Conservation (phyloP, 53 echinoderm and acorn worm genomes). For the Actinopyga echinites region DNA sequence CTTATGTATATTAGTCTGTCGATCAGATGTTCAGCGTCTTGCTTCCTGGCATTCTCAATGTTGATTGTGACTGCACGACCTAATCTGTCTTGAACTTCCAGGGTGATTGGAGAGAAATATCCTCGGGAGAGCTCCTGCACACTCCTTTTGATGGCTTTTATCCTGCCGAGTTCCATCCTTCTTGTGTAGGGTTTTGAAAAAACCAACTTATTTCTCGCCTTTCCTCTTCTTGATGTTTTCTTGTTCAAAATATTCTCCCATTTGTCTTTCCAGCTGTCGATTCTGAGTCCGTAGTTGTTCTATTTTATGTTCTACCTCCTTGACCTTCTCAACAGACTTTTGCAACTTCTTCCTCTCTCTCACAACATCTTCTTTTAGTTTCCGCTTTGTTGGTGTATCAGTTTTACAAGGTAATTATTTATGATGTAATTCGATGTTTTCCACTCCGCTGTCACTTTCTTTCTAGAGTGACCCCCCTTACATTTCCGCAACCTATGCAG, state of each 20-base stretch:
- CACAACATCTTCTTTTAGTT: background rate
- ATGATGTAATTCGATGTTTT: background rate
- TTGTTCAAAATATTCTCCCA: background rate
- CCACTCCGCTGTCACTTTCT: background rate
- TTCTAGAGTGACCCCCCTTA: slow-evolving; percentile 11
- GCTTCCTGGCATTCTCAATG: background rate
- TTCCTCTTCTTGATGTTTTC: background rate
- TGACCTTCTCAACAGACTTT: slow-evolving; percentile 7
- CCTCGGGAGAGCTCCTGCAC: background rate
- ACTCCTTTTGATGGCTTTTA: background rate
- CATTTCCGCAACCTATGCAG: background rate
- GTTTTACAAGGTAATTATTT: background rate
- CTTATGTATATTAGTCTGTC: background rate
- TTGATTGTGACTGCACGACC: background rate
- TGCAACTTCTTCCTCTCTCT: background rate
- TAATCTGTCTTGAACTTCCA: background rate
- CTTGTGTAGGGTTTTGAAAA: background rate
- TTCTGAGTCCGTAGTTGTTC: background rate
- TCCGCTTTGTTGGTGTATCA: slow-evolving; percentile 1
- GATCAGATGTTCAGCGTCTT: background rate
- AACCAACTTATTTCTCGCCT: background rate
- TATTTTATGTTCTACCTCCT: background rate
- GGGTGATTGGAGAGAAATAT: background rate
- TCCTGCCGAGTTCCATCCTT: background rate
- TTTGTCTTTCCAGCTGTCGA: slow-evolving; percentile 8